Conservation (phyloP, 2,888 invertebrate genomes). For the Trisateles emortualis region DNA sequence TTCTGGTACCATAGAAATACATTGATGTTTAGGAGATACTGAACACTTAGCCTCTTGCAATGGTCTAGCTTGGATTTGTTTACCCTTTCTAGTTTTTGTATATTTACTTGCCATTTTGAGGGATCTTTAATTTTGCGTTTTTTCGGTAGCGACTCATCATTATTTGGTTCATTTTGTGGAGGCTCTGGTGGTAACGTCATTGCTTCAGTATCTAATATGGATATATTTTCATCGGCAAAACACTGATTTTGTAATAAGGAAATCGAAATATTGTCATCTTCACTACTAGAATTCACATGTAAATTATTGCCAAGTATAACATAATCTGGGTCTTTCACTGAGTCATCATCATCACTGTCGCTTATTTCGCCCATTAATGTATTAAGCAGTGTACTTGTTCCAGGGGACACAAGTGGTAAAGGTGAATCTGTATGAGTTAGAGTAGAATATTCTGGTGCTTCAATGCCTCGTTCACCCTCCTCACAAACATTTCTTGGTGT, state of each 20-base stretch:
- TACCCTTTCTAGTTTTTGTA: background rate
- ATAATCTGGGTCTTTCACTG: background rate
- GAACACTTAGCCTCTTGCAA: background rate
- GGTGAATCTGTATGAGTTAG: background rate
- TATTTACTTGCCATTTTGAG: background rate
- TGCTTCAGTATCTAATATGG: too few relatives aligned
- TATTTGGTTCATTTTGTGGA: background rate
- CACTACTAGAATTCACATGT: background rate
- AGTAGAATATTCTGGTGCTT: background rate
- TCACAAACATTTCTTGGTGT: background rate
- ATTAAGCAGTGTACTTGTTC: background rate
- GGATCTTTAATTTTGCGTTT: background rate
- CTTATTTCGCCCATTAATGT: background rate
- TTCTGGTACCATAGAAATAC: background rate
- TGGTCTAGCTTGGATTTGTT: background rate
- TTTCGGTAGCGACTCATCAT: background rate
- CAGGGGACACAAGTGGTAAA: background rate
- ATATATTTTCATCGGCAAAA: too few relatives aligned
- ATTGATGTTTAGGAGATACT: background rate
- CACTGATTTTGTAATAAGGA: background rate
- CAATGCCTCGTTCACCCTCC: background rate
- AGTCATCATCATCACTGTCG: background rate
- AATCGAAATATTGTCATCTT: background rate
- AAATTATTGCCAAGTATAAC: background rate
- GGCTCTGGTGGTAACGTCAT: background rate